These are phyloP conservation scores for Phymatocera aterrima DNA, from an alignment of 2,888 invertebrate species.

Conservation along the genomic window DNA sequence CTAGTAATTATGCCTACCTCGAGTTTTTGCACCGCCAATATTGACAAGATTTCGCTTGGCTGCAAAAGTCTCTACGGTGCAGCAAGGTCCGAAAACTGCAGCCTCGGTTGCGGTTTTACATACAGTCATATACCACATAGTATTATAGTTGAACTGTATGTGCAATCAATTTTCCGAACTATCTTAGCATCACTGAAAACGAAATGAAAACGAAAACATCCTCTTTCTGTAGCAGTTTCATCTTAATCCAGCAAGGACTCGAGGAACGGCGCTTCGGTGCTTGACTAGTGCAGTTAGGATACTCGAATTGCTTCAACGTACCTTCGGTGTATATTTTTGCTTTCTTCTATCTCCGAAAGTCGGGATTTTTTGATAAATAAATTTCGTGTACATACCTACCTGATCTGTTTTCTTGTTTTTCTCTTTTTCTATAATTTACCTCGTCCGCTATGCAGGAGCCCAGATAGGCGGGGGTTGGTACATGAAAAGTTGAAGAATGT, in stretches of 20 bases:
- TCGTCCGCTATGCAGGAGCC: neutral
- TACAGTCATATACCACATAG: neutral
- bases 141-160: neutral
- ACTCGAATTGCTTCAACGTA: neutral
- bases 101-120: too few species aligned
- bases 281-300: slow-evolving; percentile 4
- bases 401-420: neutral
- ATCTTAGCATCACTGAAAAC: slow-evolving; percentile 9
- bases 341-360: neutral
- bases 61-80: too few species aligned
- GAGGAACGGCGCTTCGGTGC: slow-evolving; percentile 12
- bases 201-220: slow-evolving; percentile 26
- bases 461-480: neutral
- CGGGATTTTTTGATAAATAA: neutral
- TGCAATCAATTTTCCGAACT: slow-evolving; percentile 32
- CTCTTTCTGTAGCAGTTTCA: slow-evolving; percentile 25
- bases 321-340: neutral
- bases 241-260: slow-evolving; percentile 21
- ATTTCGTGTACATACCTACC: too few species aligned
- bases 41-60: too few species aligned
- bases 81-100: too few species aligned
- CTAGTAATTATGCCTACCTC: too few species aligned
- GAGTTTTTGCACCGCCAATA: too few species aligned
- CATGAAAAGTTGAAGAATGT: neutral
- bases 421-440: neutral